Evolutionary conservation across 2,797 vertebrate genomes (phyloP), one percentile per base, ranked within the genome.

Genomic region (Sebastes oblongus): DNA sequence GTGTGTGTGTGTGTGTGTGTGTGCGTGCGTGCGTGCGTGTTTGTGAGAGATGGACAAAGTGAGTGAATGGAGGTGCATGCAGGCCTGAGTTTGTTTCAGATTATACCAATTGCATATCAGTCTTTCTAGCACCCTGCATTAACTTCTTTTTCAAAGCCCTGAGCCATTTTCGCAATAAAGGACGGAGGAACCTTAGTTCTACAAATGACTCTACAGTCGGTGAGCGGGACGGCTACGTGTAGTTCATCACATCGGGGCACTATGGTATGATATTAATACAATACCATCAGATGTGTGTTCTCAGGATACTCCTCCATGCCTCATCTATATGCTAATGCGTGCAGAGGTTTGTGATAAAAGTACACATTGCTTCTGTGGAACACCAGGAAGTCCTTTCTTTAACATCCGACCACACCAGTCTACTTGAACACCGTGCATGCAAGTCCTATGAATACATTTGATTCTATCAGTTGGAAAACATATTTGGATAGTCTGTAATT

Each of bases 281-380:
- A 55, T 42, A 70, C 54, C 66, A 83, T 81, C 65, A 77, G 65
- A 74, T 66, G 61, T 77, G 25, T 52, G 25, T 66, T 81, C 24
- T 24, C 58, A 64, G 75, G 69, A 80, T 70, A 80, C 75, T 81
- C 39, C 77, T 66, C 52, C 11, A 80, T 64, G 69, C 56, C 72
- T 89, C 75, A 84, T 89, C 75, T 90, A 87, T 84, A 90, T 90
- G 89, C 79, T 86, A 89, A 90, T 89, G 70, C 78, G 46, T 66
- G 72, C 72, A 81, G 64, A 85, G 59, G 55, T 72, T 72, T 77
- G 75, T 55, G 34, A 81, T 77, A 73, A 85, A 82, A 66, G 68
- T 56, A 59, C 14, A 64, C 16, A 77, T 64, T 76, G 32, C 25
- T 66, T 20, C 13, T 66, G 54, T 36, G 36, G 58, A 71, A 64